Evolutionary conservation across 2,113 vertebrate genomes (phyloP).

Genomic region (Oncorhynchus gorbuscha): DNA sequence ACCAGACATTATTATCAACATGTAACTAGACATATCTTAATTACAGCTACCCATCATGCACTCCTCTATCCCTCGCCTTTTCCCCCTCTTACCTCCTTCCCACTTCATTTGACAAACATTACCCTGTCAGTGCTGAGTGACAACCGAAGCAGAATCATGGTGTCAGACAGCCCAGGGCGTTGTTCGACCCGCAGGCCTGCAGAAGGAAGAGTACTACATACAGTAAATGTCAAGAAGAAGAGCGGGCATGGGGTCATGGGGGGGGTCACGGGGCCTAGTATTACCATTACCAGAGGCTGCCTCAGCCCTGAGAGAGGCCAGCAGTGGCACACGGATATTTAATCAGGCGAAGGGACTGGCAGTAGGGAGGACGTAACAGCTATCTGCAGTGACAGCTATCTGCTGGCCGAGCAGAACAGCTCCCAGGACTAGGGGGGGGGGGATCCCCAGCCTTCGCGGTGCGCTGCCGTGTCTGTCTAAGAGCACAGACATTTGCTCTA

Average conservation of each 20-base stretch:
- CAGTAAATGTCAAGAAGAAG: slow-evolving; percentile 66
- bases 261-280: slow-evolving; percentile 53
- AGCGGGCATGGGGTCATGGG: slow-evolving; percentile 39
- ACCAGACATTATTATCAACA: neutral
- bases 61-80: no score
- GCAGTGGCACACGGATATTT: slow-evolving; percentile 31
- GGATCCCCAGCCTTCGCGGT: slow-evolving; percentile 50
- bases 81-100: slow-evolving; percentile 8
- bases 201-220: slow-evolving; percentile 65
- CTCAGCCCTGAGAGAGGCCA: slow-evolving; percentile 53
- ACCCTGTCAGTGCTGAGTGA: slow-evolving; percentile 53
- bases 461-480: slow-evolving; percentile 36
- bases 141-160: slow-evolving; percentile 73
- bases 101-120: slow-evolving; percentile 57
- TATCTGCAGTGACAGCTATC: slow-evolving; percentile 66
- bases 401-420: slow-evolving; percentile 60
- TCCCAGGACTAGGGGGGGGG: slow-evolving; percentile 48
- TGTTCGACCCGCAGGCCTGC: slow-evolving; percentile 59
- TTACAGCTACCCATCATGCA: neutral
- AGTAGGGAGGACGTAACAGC: slow-evolving; percentile 69
- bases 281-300: slow-evolving; percentile 64
- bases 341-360: slow-evolving; percentile 56
- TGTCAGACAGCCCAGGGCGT: slow-evolving; percentile 68
- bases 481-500: slow-evolving; percentile 42
- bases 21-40: slow-evolving; percentile 10